Conservation (phyloP, 1,140 invertebrate genomes). For the Limonius californicus region DNA sequence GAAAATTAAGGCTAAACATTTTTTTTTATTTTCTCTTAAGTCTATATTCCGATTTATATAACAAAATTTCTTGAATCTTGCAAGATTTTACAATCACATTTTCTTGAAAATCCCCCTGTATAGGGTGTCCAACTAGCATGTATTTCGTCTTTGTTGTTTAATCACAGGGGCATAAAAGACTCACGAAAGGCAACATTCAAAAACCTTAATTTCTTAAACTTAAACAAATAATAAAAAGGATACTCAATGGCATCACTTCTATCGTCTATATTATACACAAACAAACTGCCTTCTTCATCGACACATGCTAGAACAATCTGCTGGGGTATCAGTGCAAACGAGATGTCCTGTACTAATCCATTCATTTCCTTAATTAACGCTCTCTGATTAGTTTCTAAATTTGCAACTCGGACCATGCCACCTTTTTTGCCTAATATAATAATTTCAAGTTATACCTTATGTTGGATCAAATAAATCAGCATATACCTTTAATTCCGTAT, state of each 20-base stretch:
- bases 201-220: too few species aligned
- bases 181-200: too few species aligned
- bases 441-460: conserved; percentile 42
- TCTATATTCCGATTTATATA: too few species aligned
- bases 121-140: too few species aligned
- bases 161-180: too few species aligned
- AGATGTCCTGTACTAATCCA: conserved; percentile 80
- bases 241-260: conserved; percentile 56
- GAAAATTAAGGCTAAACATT: too few species aligned
- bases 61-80: too few species aligned
- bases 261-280: conserved; percentile 75
- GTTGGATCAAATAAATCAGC: conserved; percentile 40
- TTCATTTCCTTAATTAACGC: conserved; percentile 82
- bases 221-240: conserved; percentile 43
- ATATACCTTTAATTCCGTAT: conserved; percentile 81
- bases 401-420: conserved; percentile 80
- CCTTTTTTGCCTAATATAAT: conserved; percentile 61
- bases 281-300: conserved; percentile 77
- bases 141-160: too few species aligned
- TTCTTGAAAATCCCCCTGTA: too few species aligned
- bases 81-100: too few species aligned
- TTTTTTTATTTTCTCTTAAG: too few species aligned
- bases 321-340: conserved; percentile 77
- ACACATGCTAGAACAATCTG: conserved; percentile 80
- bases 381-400: conserved; percentile 67